phyloP scores from a whole-genome alignment of 2,888 invertebrate species.

The Apamea sordens region DNA sequence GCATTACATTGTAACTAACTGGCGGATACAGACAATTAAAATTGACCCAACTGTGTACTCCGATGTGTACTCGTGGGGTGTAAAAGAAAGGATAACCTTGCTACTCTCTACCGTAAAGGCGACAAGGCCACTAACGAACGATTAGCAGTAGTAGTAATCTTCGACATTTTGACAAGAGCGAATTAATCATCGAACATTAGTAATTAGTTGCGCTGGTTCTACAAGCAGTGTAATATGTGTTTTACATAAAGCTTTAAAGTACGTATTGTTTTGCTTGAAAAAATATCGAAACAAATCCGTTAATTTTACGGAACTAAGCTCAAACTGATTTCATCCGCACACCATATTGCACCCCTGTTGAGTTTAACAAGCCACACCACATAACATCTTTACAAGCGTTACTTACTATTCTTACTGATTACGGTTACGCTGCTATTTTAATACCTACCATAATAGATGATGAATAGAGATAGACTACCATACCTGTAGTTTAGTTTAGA shows the following conservation, averaged over 20 bases:
- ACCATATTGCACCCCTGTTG: not conserved
- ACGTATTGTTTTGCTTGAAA: not conserved
- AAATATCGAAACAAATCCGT: not conserved
- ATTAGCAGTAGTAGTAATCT: not conserved
- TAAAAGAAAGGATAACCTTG: conserved; percentile 5
- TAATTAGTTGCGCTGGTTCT: not conserved
- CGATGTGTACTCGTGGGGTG: not conserved
- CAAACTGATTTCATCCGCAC: not conserved
- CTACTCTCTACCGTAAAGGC: not conserved
- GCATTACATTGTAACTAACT: conserved; percentile 33
- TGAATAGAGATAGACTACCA: not conserved
- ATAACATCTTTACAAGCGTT: not conserved
- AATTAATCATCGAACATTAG: too few relatives aligned
- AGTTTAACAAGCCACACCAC: not conserved
- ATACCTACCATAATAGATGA: not conserved
- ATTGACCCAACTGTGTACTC: conserved; percentile 3
- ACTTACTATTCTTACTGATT: not conserved
- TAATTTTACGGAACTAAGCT: not conserved
- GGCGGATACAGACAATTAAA: conserved; percentile 27
- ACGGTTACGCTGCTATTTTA: not conserved
- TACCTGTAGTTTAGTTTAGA: not conserved
- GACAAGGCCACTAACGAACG: not conserved
- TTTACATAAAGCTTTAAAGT: not conserved
- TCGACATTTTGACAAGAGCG: not conserved
- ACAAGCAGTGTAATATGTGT: not conserved